Conservation (phyloP, 2,113 vertebrate species). For the Corvus moneduloides region DNA sequence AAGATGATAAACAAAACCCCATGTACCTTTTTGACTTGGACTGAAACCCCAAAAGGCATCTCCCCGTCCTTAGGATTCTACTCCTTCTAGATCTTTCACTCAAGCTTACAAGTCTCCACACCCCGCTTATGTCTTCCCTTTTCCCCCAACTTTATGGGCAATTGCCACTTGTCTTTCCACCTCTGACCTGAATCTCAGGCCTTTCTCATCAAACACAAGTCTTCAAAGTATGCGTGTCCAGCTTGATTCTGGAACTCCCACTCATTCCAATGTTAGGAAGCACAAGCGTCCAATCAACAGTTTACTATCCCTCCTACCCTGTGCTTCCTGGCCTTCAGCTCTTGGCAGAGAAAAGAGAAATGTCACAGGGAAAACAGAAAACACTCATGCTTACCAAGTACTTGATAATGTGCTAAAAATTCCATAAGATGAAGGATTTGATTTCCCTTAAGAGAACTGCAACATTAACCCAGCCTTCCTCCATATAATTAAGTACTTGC, state of each 20-base stretch:
- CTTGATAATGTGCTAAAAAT: not conserved
- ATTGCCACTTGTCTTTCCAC: not conserved
- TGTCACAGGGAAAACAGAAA: not conserved
- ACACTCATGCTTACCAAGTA: not conserved
- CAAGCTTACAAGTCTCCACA: not conserved
- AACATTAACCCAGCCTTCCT: not conserved
- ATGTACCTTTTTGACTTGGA: not conserved
- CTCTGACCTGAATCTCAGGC: not conserved
- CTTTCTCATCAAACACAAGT: not conserved
- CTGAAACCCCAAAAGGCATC: not conserved
- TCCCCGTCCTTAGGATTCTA: not conserved
- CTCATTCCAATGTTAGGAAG: not conserved
- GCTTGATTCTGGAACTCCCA: not conserved
- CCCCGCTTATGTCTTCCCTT: rapidly evolving
- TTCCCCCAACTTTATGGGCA: not conserved
- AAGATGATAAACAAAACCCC: not conserved
- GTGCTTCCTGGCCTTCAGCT: not conserved
- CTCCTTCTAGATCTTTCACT: not conserved
- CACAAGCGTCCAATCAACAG: not conserved
- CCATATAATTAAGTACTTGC: not conserved
- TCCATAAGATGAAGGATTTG: not conserved
- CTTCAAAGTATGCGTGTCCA: not conserved
- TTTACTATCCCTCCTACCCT: not conserved
- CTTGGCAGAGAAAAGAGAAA: not conserved
- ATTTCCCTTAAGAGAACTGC: not conserved